Conservation (phyloP, 1,140 invertebrate species). For the Lepidurus couesii region DNA sequence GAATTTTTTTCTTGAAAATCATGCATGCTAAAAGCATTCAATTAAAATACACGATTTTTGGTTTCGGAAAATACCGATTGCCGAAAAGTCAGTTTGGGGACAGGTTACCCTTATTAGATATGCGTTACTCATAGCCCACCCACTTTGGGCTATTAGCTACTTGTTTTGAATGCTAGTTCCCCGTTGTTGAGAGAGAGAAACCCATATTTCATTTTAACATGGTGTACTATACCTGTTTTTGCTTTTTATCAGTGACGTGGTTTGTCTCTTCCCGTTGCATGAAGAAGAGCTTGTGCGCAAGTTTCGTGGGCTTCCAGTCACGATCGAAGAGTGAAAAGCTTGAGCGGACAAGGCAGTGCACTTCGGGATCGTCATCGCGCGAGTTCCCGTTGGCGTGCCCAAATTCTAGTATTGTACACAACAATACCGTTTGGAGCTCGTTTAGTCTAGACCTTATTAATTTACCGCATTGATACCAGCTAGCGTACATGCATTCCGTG, state of each 20-base stretch:
- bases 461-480: background rate
- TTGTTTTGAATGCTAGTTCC: too few species aligned
- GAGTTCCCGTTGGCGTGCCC: conserved; percentile 3
- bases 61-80: too few species aligned
- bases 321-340: conserved; percentile 1
- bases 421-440: too few species aligned
- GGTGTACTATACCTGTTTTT: background rate
- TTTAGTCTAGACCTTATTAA: background rate
- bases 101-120: too few species aligned
- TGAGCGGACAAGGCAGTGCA: background rate
- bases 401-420: background rate
- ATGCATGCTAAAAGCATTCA: background rate
- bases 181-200: too few species aligned
- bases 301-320: conserved; percentile 6
- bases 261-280: background rate
- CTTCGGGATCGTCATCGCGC: background rate
- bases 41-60: too few species aligned
- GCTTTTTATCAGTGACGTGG: background rate
- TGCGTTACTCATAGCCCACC: too few species aligned
- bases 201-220: too few species aligned
- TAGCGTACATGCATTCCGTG: background rate
- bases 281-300: background rate
- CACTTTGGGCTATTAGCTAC: too few species aligned
- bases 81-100: too few species aligned
- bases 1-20: background rate